Base-by-base conservation (phyloP, 2,888 invertebrate species). In the Anthoptus insignis region DNA sequence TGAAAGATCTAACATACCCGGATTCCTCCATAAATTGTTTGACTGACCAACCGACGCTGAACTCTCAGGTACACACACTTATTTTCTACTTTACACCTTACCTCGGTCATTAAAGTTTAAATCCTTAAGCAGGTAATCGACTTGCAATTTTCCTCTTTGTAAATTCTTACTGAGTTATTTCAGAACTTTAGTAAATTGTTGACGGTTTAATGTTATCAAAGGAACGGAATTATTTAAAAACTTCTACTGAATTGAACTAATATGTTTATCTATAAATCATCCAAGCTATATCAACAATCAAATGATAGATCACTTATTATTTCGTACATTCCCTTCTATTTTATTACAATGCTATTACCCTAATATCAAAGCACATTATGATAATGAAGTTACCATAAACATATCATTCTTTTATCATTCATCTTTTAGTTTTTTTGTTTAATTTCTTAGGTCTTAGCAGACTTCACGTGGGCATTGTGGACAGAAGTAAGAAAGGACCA, bases 41-140 rank as follows among this genome's bases (percentile, higher is more conserved):
- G 3, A 11, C 2, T 22, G 24, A 16, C 61, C 61, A 54, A 13
- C 24, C 19, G 1, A 56, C 27, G 27, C 27, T 34, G 63, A 63
- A 19, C 63, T 27, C 27, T 56, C 27, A 54, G 13, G 34, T 61
- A 63, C 47, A 37, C 14, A 49, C 27, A 14, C 49, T 34, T 32
- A 53, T 47, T 47, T 13, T 34, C 45, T 47, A 32, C 61, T 61
- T 54, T 47, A 54, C 53, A 47, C 61, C 53, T 63, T 27, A 47
- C 56, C 49, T 37, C 29, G 63, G 49, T 63, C 63, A 63, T 63
- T 63, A 63, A 47, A 22, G 21, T 64, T 57, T 64, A 57, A 42
- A 50, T 57, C 29, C 37, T 56, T 56, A 56, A 63, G 56, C 34
- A 63, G 63, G 13, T 63, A 63, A 63, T 61, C 54, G 63, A n/a